Evolutionary conservation across 2,888 invertebrate genomes (phyloP).

Genomic region (Lepetodrilus schrolli): DNA sequence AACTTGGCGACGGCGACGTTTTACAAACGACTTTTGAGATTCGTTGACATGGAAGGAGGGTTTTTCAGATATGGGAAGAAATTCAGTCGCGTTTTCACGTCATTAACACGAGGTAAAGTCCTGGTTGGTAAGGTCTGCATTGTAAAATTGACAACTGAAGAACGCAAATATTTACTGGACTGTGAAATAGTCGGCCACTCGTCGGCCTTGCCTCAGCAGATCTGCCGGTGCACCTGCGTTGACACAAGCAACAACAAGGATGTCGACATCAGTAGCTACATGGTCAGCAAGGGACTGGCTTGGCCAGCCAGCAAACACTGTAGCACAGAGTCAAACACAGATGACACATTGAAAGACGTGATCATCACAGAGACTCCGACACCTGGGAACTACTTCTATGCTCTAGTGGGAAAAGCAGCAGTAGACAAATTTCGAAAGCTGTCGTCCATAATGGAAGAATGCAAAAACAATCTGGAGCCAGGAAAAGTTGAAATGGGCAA

Average conservation of each 20-base stretch:
- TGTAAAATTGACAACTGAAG: conserved; percentile 23
- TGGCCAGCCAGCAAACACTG: conserved; percentile 39
- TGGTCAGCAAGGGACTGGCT: conserved; percentile 38
- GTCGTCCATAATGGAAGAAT: conserved; percentile 38
- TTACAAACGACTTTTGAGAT: conserved; percentile 38
- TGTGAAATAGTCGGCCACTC: conserved; percentile 37
- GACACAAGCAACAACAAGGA: conserved; percentile 45
- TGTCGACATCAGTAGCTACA: conserved; percentile 38
- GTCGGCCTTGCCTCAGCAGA: conserved; percentile 1
- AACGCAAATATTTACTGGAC: conserved; percentile 39
- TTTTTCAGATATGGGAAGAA: conserved; percentile 42
- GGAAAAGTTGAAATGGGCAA: conserved; percentile 30
- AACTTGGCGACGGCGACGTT: not conserved
- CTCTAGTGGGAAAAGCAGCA: conserved; percentile 47
- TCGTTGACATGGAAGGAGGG: conserved; percentile 38
- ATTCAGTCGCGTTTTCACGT: too few species aligned
- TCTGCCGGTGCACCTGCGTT: conserved; percentile 43
- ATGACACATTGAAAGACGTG: conserved; percentile 41
- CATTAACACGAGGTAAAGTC: conserved; percentile 37
- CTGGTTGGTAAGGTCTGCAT: conserved; percentile 53
- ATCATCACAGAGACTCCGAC: conserved; percentile 47
- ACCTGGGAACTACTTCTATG: conserved; percentile 53
- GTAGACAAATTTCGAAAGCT: conserved; percentile 45
- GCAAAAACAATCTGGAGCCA: conserved; percentile 25
- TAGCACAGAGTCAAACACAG: too few species aligned